Conservation (phyloP, 2,888 invertebrate species). For the Chaitophorus viminalis region DNA sequence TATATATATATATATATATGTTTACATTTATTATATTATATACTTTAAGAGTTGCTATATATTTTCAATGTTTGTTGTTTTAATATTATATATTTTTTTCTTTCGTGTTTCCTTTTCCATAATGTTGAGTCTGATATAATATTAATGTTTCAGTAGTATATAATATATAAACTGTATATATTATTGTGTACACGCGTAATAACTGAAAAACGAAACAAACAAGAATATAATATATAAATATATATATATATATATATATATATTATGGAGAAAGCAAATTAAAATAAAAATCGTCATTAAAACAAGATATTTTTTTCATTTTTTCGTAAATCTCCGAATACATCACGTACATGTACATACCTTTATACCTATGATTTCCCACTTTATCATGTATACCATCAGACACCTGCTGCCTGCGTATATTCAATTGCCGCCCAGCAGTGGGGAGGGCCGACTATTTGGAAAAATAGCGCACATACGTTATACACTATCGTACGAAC, state of each 20-base stretch:
- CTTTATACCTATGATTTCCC: too few species aligned
- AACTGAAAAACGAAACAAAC: background rate
- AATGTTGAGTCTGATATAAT: slow-evolving; percentile 10
- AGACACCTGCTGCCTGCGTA: too few species aligned
- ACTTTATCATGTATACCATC: too few species aligned
- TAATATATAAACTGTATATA: background rate
- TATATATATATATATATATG: too few species aligned
- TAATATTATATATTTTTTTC: slow-evolving; percentile 6
- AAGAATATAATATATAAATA: too few species aligned
- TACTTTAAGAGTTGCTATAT: slow-evolving; percentile 40
- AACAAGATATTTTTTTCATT: slow-evolving; percentile 3
- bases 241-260: background rate
- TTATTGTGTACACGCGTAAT: background rate
- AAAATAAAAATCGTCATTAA: slow-evolving; percentile 7
- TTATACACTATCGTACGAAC: too few species aligned
- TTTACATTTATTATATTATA: background rate
- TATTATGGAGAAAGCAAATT: slow-evolving; percentile 6
- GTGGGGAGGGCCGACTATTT: too few species aligned
- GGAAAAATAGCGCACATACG: too few species aligned
- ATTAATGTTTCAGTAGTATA: slow-evolving; percentile 21
- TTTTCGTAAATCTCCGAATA: background rate
- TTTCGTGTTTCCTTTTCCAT: background rate
- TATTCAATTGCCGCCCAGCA: too few species aligned
- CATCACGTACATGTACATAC: background rate
- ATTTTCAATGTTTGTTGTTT: slow-evolving; percentile 50